Conservation (phyloP, 2,113 vertebrate species). For the Entomyzon cyanotis region DNA sequence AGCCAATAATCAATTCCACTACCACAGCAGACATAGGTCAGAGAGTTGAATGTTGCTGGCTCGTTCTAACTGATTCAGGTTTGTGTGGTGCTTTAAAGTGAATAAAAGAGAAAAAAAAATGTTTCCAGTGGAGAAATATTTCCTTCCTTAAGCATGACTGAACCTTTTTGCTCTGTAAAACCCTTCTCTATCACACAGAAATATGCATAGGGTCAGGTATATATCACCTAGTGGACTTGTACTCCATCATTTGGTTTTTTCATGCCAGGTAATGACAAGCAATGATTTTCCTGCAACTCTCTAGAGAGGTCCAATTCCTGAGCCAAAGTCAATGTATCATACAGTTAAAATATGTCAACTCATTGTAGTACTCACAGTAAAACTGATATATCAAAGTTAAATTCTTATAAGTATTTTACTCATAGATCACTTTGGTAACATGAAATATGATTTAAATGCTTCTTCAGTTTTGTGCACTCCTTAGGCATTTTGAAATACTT, state of each 20-base stretch:
- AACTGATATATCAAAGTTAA: slow-evolving; percentile 45
- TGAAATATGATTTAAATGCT: slow-evolving; percentile 52
- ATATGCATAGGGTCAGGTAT: not conserved
- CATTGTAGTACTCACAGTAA: slow-evolving; percentile 18
- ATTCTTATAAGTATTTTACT: slow-evolving; percentile 46
- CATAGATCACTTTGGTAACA: slow-evolving; percentile 55
- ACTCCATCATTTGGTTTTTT: not conserved
- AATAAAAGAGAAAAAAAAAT: not conserved
- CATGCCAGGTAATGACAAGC: not conserved
- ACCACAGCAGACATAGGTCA: not conserved
- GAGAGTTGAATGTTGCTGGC: not conserved
- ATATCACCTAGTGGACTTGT: not conserved
- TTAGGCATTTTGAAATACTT: slow-evolving; percentile 32
- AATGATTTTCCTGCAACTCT: not conserved
- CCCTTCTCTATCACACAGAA: not conserved
- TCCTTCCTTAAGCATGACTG: not conserved
- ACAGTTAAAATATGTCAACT: not conserved
- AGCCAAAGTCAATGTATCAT: not conserved
- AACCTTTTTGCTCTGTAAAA: not conserved
- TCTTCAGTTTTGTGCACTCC: slow-evolving; percentile 23
- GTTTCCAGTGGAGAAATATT: not conserved
- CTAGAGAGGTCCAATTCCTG: not conserved
- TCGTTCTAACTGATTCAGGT: not conserved
- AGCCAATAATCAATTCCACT: not conserved
- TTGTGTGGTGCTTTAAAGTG: not conserved